Conservation (phyloP, 2,797 vertebrate genomes). For the Catostomus latipinnis region DNA sequence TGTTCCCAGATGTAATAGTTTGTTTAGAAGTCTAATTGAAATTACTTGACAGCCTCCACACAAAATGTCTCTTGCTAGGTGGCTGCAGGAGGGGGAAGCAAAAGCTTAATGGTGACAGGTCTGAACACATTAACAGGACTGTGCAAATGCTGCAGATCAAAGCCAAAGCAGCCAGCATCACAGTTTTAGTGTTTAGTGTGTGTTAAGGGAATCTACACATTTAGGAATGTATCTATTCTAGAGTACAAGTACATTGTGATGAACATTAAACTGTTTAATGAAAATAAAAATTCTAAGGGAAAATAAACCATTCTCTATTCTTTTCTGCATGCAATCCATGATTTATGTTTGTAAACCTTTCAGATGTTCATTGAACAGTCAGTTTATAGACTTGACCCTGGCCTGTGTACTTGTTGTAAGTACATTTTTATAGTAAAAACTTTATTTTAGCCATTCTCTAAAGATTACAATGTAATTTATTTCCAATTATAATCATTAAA, state of each 20-base stretch:
- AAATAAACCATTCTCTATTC: no score
- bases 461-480: no score
- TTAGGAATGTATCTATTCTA: not conserved
- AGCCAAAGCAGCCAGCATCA: constrained; percentile 25
- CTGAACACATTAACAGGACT: constrained; percentile 64
- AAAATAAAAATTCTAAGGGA: no score
- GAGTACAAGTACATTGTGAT: not conserved
- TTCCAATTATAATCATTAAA: no score
- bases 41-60: constrained; percentile 60
- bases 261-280: not conserved
- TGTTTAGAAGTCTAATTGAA: not conserved
- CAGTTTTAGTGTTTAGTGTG: not conserved
- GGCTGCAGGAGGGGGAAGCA: constrained; percentile 48
- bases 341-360: no score
- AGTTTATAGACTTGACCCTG: no score
- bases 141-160: constrained; percentile 60
- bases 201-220: not conserved
- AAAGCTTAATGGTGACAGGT: constrained; percentile 62
- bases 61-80: constrained; percentile 55
- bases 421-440: no score
- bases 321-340: no score
- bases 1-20: not conserved
- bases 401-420: no score
- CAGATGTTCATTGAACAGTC: no score
- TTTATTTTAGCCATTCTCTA: no score